These are phyloP conservation scores for Epirrita christyi DNA, from an alignment of 2,888 invertebrate species.

Conservation along the genomic window DNA sequence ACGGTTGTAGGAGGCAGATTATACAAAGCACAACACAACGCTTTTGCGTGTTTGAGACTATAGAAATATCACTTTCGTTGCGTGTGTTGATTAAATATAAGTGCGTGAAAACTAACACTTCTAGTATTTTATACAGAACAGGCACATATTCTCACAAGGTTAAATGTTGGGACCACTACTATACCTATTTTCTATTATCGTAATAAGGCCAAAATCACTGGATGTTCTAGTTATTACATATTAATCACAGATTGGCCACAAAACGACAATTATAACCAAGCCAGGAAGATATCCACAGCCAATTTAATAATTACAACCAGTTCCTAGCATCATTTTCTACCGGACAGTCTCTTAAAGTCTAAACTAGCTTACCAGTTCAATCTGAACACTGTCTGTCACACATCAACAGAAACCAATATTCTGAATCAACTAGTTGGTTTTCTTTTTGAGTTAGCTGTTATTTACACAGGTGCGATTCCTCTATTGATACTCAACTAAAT, in stretches of 20 bases:
- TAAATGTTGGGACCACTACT: neutral
- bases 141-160: neutral
- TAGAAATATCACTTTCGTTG: neutral
- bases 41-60: neutral
- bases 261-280: no score
- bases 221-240: no score
- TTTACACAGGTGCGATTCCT: constrained; percentile 14
- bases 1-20: no score
- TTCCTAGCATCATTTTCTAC: no score
- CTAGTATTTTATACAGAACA: no score
- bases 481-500: constrained; percentile 21
- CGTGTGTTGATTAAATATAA: neutral
- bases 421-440: neutral
- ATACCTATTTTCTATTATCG: neutral
- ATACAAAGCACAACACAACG: neutral
- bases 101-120: neutral
- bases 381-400: neutral
- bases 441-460: neutral
- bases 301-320: no score
- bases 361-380: constrained; percentile 17
- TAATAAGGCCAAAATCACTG: no score
- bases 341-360: neutral
- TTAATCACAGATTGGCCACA: no score
- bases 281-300: no score
- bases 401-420: neutral